phyloP scores from a whole-genome alignment of 30 jellyfish, hydroid and myxozoan genomes.

The Clytia hemisphaerica region DNA sequence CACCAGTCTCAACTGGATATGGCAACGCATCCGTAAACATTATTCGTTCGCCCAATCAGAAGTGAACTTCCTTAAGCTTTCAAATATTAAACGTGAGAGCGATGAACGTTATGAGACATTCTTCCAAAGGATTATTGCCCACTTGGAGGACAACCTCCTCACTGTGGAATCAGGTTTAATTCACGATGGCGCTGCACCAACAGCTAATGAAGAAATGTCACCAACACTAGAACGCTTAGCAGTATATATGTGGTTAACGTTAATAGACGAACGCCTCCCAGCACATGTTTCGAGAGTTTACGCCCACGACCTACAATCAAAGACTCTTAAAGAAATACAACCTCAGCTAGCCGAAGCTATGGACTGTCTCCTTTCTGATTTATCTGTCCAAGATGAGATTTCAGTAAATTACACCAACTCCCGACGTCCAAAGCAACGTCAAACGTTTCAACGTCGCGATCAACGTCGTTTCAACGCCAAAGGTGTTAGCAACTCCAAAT shows the following conservation, averaged over 20 bases:
- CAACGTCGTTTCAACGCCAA: background rate
- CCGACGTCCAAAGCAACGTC: background rate
- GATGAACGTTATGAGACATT: no score
- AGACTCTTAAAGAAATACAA: background rate
- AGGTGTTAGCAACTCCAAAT: background rate
- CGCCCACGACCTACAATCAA: constrained; percentile 3
- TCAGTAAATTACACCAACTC: background rate
- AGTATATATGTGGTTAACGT: background rate
- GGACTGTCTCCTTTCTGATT: constrained; percentile 1
- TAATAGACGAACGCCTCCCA: background rate
- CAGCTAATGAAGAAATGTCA: no score
- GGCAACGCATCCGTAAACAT: no score
- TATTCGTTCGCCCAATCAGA: no score
- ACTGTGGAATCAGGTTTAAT: no score
- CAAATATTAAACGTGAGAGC: no score
- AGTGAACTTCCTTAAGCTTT: no score
- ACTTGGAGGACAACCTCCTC: no score
- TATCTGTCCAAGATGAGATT: background rate
- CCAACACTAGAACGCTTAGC: background rate
- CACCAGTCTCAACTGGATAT: no score
- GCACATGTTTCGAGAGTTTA: background rate
- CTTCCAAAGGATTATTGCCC: no score
- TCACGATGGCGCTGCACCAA: no score
- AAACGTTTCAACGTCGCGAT: background rate
- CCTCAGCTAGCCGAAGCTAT: background rate